Evolutionary conservation across 1,140 invertebrate genomes (phyloP).

Genomic region (Geopemphigus sp.): DNA sequence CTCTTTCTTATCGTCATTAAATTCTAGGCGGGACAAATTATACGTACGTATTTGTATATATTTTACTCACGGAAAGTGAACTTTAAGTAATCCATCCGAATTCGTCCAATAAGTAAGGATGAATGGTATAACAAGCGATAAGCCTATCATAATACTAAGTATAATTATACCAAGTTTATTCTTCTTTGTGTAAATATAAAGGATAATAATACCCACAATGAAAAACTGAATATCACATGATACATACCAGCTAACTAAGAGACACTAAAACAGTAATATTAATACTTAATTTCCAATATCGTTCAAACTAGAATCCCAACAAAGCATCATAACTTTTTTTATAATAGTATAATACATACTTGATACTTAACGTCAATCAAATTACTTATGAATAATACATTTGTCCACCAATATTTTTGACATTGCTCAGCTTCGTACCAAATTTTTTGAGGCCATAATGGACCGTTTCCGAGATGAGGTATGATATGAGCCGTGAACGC

Average conservation of each 20-base stretch:
- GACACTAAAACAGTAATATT: conserved; percentile 37
- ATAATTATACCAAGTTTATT: not conserved
- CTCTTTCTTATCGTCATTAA: too few relatives aligned
- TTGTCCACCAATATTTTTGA: conserved; percentile 26
- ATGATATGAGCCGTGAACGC: not conserved
- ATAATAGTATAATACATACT: too few relatives aligned
- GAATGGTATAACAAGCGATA: not conserved
- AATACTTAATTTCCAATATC: too few relatives aligned
- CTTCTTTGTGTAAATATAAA: conserved; percentile 27
- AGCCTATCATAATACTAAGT: not conserved
- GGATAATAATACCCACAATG: conserved; percentile 6
- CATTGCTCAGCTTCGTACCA: not conserved
- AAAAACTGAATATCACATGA: conserved; percentile 40
- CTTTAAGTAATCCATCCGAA: conserved; percentile 29
- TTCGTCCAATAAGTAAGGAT: not conserved
- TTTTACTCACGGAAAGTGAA: conserved; percentile 35
- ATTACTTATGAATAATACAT: conserved; percentile 15
- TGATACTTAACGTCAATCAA: not conserved
- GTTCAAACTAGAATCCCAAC: too few relatives aligned
- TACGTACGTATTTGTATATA: too few relatives aligned
- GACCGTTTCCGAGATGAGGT: not conserved
- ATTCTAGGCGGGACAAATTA: too few relatives aligned
- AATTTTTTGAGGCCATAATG: not conserved
- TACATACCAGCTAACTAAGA: conserved; percentile 46
- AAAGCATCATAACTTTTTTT: too few relatives aligned